Percentiles rank a stretch among this genome's conserved stretches.
Evolutionary conservation across 1,140 invertebrate genomes (phyloP).

Genomic region (Papilio glaucus): DNA sequence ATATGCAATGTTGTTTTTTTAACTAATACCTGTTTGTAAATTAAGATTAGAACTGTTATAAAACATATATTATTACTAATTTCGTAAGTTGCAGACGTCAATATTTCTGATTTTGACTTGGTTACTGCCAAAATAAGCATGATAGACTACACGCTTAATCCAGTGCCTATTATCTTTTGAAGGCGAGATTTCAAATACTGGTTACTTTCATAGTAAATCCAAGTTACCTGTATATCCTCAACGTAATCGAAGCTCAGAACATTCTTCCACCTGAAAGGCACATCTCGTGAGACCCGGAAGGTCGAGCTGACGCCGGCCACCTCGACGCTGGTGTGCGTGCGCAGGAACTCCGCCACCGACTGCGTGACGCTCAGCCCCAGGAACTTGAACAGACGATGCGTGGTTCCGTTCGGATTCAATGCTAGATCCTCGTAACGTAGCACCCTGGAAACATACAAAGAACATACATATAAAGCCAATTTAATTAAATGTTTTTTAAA

Average conservation of each 20-base stretch:
- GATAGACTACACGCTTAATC: too few relatives aligned
- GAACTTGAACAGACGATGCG: slow-evolving; percentile 89
- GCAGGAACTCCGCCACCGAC: slow-evolving; percentile 88
- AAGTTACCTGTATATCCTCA: slow-evolving; percentile 85
- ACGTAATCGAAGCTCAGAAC: slow-evolving; percentile 89
- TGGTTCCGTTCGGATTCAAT: slow-evolving; percentile 88
- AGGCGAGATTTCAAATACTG: too few relatives aligned
- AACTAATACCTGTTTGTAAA: too few relatives aligned
- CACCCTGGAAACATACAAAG: slow-evolving; percentile 88
- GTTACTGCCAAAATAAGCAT: too few relatives aligned
- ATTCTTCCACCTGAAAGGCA: slow-evolving; percentile 93
- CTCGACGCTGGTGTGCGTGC: slow-evolving; percentile 91
- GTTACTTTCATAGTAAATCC: not conserved
- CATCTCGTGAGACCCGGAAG: slow-evolving; percentile 90
- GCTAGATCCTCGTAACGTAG: slow-evolving; percentile 94
- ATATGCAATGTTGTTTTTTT: too few relatives aligned
- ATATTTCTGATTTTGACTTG: too few relatives aligned
- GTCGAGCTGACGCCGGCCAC: slow-evolving; percentile 92
- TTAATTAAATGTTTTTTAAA: too few relatives aligned
- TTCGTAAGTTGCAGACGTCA: too few relatives aligned
- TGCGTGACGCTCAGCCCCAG: slow-evolving; percentile 89
- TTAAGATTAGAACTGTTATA: too few relatives aligned
- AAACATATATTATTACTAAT: too few relatives aligned
- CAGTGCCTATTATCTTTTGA: too few relatives aligned
- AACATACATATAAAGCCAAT: too few relatives aligned